Base-by-base conservation (phyloP, 1,140 invertebrate species). In the Macrocentrus cingulum region DNA sequence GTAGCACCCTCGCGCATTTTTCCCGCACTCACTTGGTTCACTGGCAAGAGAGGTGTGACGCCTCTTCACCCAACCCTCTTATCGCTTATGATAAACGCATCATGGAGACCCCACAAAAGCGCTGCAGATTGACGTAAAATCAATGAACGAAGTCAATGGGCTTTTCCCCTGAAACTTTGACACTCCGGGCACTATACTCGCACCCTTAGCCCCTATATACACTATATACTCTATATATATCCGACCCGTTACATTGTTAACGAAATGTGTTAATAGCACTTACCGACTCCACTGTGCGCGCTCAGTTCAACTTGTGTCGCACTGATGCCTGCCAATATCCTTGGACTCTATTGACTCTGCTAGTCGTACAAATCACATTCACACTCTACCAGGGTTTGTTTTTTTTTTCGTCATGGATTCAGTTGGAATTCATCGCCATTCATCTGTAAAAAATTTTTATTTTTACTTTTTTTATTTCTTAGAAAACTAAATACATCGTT, bases 71-170 rank as follows among this genome's bases (percentile, higher is more conserved):
- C 23, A 32, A 6, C 44, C 32, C 42, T 37, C 70, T 77, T 72
- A 77, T 78, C 74, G 75, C 64, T 74, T 75, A 77, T 76, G 72
- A 72, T 78, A 79, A 79, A 79, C 75, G 76, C 76, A 78, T 78
- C 75, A 75, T 72, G 69, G 74, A 78, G 68, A 67, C 64, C 72
- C 70, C 65, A 70, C 74, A 76, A 78, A 70, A 65, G 71, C 66
- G 66, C 66, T 68, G 64, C 70, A 76, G 76, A 80, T 79, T 80
- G 77, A 79, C 76, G 74, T 78, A 79, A 80, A 80, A 80, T 80
- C 77, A 80, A 80, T 80, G 77, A 77, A 74, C 68, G 62, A 75
- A 80, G 77, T 80, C 77, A 80, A 80, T 80, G 73, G 76, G 74
- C 71, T 68, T 66, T 64, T 56, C 64, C 50, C 32, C n/a, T 5